These are phyloP conservation scores for Aethina tumida DNA, from an alignment of 1,140 invertebrate genomes.

Conservation along the genomic window DNA sequence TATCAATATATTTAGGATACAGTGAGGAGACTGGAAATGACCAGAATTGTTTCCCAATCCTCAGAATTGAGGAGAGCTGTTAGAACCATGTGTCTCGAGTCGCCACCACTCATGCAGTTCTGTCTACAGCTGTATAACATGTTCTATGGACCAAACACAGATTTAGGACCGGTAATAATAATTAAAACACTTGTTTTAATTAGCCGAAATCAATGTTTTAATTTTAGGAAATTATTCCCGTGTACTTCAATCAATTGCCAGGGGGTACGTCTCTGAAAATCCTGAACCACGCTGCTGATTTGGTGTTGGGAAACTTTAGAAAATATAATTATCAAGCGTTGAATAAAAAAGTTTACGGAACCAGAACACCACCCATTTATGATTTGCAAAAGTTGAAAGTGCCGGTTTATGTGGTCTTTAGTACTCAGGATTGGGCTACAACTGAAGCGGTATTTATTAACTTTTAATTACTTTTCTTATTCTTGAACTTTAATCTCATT, in stretches of 20 bases:
- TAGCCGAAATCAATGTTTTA: background rate
- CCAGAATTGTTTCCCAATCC: slow-evolving; percentile 24
- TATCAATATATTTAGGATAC: slow-evolving; percentile 19
- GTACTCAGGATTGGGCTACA: slow-evolving; percentile 27
- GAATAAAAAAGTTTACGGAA: slow-evolving; percentile 20
- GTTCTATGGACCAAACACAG: slow-evolving; percentile 25
- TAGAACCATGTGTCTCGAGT: slow-evolving; percentile 23
- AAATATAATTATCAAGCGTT: slow-evolving; percentile 26
- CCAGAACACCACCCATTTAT: slow-evolving; percentile 23
- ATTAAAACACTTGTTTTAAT: no score
- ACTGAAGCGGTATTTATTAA: slow-evolving; percentile 20
- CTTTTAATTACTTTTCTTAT: background rate
- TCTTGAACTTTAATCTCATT: background rate
- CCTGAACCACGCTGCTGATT: slow-evolving; percentile 27
- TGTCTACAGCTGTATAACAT: slow-evolving; percentile 27
- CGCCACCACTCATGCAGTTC: slow-evolving; percentile 22
- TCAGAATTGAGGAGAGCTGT: slow-evolving; percentile 15
- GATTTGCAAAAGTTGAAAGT: slow-evolving; percentile 26
- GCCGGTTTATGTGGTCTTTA: slow-evolving; percentile 29
- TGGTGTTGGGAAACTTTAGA: slow-evolving; percentile 25
- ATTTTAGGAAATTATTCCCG: slow-evolving; percentile 26
- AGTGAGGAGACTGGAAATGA: slow-evolving; percentile 14
- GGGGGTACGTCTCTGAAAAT: slow-evolving; percentile 29
- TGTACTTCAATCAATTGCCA: slow-evolving; percentile 30
- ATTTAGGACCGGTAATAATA: slow-evolving; percentile 24